Evolutionary conservation across 2,113 vertebrate genomes (phyloP), one percentile per base, ranked within the genome.

Genomic region (Limnothrissa miodon): DNA sequence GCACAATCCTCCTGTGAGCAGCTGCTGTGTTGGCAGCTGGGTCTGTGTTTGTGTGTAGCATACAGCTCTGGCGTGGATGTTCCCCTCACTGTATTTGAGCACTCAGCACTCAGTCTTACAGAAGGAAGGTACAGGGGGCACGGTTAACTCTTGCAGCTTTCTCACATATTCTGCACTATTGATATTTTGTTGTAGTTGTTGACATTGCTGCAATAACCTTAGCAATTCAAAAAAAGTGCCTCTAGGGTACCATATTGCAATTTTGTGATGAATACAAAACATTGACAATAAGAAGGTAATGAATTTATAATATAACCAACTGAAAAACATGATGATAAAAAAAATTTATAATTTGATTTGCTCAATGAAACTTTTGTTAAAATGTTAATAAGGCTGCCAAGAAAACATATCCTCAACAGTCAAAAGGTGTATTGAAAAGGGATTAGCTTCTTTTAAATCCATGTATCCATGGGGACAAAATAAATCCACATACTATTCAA

Each of bases 71-170:
- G 80, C 79, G 87, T 85, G 83, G 53, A 80, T 89, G 83, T 83
- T 51, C 84, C 82, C 85, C 82, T n/a, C n/a, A n/a, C 79, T 85
- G 74, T 59, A 82, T 85, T 85, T 88, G 86, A 91, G n/a, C 88
- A 87, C 87, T 90, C 85, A 87, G 80, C 70, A 87, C 81, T 85
- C 86, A 83, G 42, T 80, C 81, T 83, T 86, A 85, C 66, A 10
- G 11, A 11, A 29, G n/a, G 56, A 29, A 25, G 3, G n/a, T 25
- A 62, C 56, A 29, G 56, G 3, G 29, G 9, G 56, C 10, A 13
- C 56, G 9, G 6, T 29, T 62, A 62, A 25, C 56, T 62, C 56
- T 29, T 29, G 23, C 23, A 62, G 56, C 11, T 42, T 42, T 29
- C 25, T 15, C 13, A 70, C 13, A 33, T 36, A 13, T 70, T 11